Evolutionary conservation across 2,888 invertebrate species (phyloP), one percentile per base, ranked within the genome.

Genomic region (Melitaea athalia): DNA sequence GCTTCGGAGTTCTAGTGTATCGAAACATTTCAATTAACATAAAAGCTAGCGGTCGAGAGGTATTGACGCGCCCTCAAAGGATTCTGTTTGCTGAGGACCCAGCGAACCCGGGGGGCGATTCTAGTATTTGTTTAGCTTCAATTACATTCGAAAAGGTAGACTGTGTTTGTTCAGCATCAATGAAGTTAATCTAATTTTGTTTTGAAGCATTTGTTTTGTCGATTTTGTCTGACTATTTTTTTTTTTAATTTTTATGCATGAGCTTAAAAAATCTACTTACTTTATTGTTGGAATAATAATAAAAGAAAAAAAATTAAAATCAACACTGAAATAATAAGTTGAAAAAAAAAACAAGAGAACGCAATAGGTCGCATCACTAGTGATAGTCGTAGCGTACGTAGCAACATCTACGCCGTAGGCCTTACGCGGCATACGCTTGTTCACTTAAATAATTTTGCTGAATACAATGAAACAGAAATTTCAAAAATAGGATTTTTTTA

Each of bases 31-130:
- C 59, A 69, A 69, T 72, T 64, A 70, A 49, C 61, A 64, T 64
- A 52, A 69, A 71, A 64, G 62, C 63, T 47, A 52, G 59, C 33
- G 52, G 69, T 71, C 67, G 64, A 69, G 72, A 64, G 67, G 67
- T 70, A 63, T 70, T 67, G 67, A 62, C 59, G 55, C 64, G 52
- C 62, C 57, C 69, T 69, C 72, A 68, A 72, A 70, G 68, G 72
- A 67, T 63, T 62, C 52, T 62, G 59, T 72, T 69, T 65, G 55
- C 49, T 38, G 55, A 64, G 53, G 47, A 47, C 33, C 8, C 42
- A 50, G 50, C 17, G 59, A 17, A 15, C 15, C 31, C 17, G 59
- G 47, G 62, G 64, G 38, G 38, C 2, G 49, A 59, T 49, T 31
- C 49, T 60, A 33, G 66, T 59, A 53, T 57, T 67, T 69, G 67